These are phyloP conservation scores for Archaeoteleia sp. DNA, from an alignment of 2,888 invertebrate genomes.

Conservation along the genomic window DNA sequence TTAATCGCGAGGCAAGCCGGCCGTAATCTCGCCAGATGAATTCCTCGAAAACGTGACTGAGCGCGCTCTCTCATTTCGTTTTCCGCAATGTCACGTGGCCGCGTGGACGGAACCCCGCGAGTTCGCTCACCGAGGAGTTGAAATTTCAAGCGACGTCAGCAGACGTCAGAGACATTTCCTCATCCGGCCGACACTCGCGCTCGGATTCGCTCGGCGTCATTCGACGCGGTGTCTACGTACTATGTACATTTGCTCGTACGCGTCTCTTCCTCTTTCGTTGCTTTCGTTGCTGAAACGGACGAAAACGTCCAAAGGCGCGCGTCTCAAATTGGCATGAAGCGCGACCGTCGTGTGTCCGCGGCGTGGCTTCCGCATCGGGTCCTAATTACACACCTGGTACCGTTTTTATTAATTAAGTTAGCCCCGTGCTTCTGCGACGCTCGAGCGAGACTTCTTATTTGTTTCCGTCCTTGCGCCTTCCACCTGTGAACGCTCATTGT, in stretches of 20 bases:
- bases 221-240: not conserved
- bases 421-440: not conserved
- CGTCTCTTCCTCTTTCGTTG: constrained; percentile 12
- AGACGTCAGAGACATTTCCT: constrained; percentile 28
- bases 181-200: constrained; percentile 45
- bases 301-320: constrained; percentile 17
- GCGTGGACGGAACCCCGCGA: too few species aligned
- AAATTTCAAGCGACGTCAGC: not conserved
- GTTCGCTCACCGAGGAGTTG: constrained; percentile 39
- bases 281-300: constrained; percentile 2
- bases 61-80: constrained; percentile 47
- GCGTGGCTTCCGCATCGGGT: constrained; percentile 53
- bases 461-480: not conserved
- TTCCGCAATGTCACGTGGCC: constrained; percentile 50
- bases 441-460: not conserved
- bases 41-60: constrained; percentile 50
- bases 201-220: constrained; percentile 39
- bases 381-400: constrained; percentile 50
- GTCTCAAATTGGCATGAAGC: constrained; percentile 57
- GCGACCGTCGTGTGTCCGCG: constrained; percentile 56
- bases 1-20: constrained; percentile 38
- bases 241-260: constrained; percentile 4
- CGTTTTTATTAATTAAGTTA: constrained; percentile 50
- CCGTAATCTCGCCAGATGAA: constrained; percentile 43
- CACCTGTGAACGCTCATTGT: constrained; percentile 1